phyloP scores from a whole-genome alignment of 2,888 invertebrate species.

The Brenthis hecate region DNA sequence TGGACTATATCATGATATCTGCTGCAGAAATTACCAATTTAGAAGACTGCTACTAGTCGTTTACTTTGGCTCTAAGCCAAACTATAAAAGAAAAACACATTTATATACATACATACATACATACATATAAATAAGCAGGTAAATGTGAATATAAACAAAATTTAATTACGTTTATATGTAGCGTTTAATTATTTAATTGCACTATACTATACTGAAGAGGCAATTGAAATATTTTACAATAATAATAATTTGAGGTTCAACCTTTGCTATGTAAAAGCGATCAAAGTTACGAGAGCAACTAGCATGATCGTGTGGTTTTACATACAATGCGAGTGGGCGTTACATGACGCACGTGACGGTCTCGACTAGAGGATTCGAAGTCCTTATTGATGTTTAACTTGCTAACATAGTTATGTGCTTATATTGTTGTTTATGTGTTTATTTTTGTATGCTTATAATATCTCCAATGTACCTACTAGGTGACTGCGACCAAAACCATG shows the following conservation, averaged over 20 bases:
- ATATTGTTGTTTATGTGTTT: background rate
- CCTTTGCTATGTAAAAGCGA: slow-evolving; percentile 65
- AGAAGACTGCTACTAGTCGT: too few relatives aligned
- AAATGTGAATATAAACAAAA: too few relatives aligned
- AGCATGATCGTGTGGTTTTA: slow-evolving; percentile 59
- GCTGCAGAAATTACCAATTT: too few relatives aligned
- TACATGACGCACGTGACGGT: slow-evolving; percentile 44
- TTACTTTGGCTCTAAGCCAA: too few relatives aligned
- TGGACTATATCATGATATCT: too few relatives aligned
- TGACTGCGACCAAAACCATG: too few relatives aligned
- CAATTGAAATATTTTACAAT: background rate
- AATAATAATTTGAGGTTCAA: slow-evolving; percentile 17
- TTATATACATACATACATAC: too few relatives aligned
- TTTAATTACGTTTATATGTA: too few relatives aligned
- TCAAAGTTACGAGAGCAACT: slow-evolving; percentile 52
- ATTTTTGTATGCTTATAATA: background rate
- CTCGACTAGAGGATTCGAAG: slow-evolving; percentile 29
- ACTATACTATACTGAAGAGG: background rate
- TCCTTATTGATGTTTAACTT: slow-evolving; percentile 20
- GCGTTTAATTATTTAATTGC: too few relatives aligned
- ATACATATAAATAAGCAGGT: too few relatives aligned
- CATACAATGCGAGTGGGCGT: slow-evolving; percentile 76
- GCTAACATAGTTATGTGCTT: background rate
- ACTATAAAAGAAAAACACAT: too few relatives aligned
- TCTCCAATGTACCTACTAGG: background rate